Conservation (phyloP, 2,797 vertebrate species). For the Ptychadena robeensis region DNA sequence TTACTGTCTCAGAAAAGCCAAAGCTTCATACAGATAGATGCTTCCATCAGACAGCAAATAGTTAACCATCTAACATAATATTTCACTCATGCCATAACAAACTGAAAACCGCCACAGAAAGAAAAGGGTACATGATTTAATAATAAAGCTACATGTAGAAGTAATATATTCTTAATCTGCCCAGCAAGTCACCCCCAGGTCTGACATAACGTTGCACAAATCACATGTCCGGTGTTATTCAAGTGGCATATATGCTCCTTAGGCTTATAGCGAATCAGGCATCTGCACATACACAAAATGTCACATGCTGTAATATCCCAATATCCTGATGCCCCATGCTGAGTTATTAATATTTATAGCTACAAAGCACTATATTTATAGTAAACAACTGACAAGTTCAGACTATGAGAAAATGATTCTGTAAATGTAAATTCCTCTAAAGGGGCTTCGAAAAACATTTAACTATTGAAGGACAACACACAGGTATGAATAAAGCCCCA, state of each 20-base stretch:
- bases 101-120: background rate
- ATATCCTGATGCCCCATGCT: slow-evolving; percentile 18
- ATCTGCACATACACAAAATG: slow-evolving; percentile 11
- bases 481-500: background rate
- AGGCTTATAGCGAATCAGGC: background rate
- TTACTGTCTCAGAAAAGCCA: background rate
- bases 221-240: slow-evolving; percentile 2
- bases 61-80: slow-evolving; percentile 1
- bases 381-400: background rate
- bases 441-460: background rate
- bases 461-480: background rate
- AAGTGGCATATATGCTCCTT: background rate
- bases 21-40: background rate
- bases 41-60: background rate
- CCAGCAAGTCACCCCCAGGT: background rate
- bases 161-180: slow-evolving; percentile 15
- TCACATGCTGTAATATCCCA: slow-evolving; percentile 16
- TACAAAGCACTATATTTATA: slow-evolving; percentile 15
- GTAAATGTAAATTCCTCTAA: slow-evolving; percentile 3
- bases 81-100: background rate
- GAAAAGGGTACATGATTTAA: background rate
- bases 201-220: background rate
- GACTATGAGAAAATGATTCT: slow-evolving; percentile 1
- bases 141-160: background rate
- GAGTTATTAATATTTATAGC: slow-evolving; percentile 34